Evolutionary conservation across 1,140 invertebrate species (phyloP).

Genomic region (Pseudomyrmex cubaensis): DNA sequence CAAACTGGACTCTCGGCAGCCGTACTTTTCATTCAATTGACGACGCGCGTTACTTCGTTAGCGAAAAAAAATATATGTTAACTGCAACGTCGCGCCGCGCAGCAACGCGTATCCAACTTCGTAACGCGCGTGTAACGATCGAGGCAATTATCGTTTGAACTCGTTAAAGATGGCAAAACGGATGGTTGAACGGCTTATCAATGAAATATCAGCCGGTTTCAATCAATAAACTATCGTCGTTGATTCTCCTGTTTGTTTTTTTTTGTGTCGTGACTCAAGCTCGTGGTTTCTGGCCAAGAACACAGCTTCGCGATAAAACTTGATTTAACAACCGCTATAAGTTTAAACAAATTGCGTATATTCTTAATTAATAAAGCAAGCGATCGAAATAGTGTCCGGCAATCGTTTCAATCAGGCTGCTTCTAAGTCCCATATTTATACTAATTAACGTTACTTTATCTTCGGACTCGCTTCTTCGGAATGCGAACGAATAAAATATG

Average conservation of each 20-base stretch:
- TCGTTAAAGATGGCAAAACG: constrained; percentile 6
- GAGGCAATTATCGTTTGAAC: constrained; percentile 20
- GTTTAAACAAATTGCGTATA: neutral
- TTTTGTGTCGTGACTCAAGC: neutral
- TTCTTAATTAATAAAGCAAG: neutral
- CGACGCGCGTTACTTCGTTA: constrained; percentile 39
- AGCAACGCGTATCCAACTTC: neutral
- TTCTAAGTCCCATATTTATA: neutral
- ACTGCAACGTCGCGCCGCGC: constrained; percentile 30
- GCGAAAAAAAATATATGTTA: constrained; percentile 34
- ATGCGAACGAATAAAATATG: too few relatives aligned
- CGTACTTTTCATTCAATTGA: constrained; percentile 38
- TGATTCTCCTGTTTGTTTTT: neutral
- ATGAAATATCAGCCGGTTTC: constrained; percentile 33
- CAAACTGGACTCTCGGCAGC: constrained; percentile 37
- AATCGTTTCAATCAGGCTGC: too few relatives aligned
- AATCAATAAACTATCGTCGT: neutral
- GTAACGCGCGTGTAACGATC: constrained; percentile 40
- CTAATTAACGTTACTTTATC: neutral
- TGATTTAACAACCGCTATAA: neutral
- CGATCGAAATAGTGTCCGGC: neutral
- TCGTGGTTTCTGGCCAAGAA: constrained; percentile 1
- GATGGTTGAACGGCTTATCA: constrained; percentile 5
- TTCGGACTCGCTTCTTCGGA: too few relatives aligned
- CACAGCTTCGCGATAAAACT: neutral